Base-by-base conservation (phyloP, 2,888 invertebrate genomes). In the Drosophila dives region DNA sequence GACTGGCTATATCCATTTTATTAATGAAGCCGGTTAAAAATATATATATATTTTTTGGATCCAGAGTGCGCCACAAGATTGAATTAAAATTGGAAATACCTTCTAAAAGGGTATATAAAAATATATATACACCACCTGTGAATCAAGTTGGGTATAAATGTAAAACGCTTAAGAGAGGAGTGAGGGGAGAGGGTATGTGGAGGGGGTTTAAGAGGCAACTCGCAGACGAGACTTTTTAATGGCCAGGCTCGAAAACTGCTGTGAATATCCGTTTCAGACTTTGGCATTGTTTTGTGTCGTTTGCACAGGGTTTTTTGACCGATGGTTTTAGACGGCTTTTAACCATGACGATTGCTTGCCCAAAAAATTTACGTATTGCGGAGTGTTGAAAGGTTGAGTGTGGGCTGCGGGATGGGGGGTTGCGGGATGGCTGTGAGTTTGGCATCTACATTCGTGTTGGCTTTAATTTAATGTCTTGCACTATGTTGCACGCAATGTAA, bases 401-500 rank as follows among this genome's bases (percentile, higher is more conserved):
- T 6, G 1, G 48, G 40, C 6, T 29, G 29, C 29, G 29, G 29
- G 12, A 0, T 20, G 48, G 7, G 23, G 23, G 2, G 23, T 6
- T 5, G 29, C 29, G 29, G 29, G 12, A 1, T 20, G 48, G 10
- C 7, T 26, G 20, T 12, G 7, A 29, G 15, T 15, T 29, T 56
- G 29, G 23, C 53, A 17, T 29, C 38, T 8, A 36, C 64, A 48
- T 59, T 73, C 72, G 67, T 59, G 69, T n/a, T 61, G 75, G 81
- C 75, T 75, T 84, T 81, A 77, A 85, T 77, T 83, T 76, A 61
- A 80, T 81, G 85, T 81, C 85, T 78, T 86, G 85, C 77, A 70
- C 72, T 81, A 64, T 69, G 81, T 68, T 74, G 76, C 88, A 86
- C 81, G 84, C 84, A 86, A 84, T 81, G 84, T 86, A 75, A 80